Conservation (phyloP, 1,140 invertebrate genomes). For the Phocides pigmalion region DNA sequence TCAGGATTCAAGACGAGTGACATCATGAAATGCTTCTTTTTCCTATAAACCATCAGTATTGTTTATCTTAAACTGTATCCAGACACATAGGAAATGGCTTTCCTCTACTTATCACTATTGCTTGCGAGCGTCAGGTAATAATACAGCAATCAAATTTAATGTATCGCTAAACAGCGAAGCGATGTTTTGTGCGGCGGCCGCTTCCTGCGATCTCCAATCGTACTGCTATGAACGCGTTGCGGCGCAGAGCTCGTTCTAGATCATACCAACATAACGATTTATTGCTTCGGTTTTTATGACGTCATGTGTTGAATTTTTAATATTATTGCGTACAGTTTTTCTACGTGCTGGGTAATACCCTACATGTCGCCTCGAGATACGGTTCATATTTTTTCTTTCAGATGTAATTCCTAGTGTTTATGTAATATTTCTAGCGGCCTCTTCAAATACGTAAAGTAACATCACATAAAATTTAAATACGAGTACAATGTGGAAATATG, state of each 20-base stretch:
- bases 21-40: too few relatives aligned
- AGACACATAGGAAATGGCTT: too few relatives aligned
- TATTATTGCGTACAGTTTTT: not conserved
- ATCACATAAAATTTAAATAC: too few relatives aligned
- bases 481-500: too few relatives aligned
- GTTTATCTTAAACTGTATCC: too few relatives aligned
- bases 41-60: too few relatives aligned
- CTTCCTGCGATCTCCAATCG: not conserved
- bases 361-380: not conserved
- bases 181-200: constrained; percentile 3
- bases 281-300: constrained; percentile 11
- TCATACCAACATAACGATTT: constrained; percentile 17
- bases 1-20: too few relatives aligned
- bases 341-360: not conserved
- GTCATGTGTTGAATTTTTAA: constrained; percentile 1
- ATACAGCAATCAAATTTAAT: constrained; percentile 6
- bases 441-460: too few relatives aligned
- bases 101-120: constrained; percentile 11
- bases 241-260: constrained; percentile 1
- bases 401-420: not conserved
- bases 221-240: not conserved
- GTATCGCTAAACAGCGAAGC: not conserved
- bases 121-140: constrained; percentile 6
- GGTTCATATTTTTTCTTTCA: not conserved
- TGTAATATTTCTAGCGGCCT: too few relatives aligned